Conservation (phyloP, 2,888 invertebrate species). For the Netelia inedita region DNA sequence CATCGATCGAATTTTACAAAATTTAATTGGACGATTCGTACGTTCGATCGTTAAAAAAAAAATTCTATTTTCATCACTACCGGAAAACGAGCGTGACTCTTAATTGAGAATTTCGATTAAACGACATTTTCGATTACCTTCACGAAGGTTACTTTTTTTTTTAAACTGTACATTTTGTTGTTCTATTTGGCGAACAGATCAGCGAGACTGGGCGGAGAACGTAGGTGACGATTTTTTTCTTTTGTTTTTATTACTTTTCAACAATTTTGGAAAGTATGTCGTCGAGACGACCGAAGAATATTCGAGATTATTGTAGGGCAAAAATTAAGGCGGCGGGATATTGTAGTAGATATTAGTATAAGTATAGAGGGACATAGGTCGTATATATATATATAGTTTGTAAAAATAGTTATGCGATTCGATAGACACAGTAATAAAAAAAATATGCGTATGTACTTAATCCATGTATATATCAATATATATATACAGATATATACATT, state of each 20-base stretch:
- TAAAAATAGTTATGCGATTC: too few relatives aligned
- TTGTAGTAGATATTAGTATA: slow-evolving; percentile 39
- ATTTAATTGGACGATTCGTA: not conserved
- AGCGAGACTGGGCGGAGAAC: slow-evolving; percentile 63
- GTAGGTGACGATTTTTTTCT: slow-evolving; percentile 52
- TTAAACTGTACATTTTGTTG: slow-evolving; percentile 20
- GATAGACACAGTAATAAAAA: not conserved
- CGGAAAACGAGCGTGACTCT: slow-evolving; percentile 61
- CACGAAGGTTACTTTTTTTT: slow-evolving; percentile 5
- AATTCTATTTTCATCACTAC: slow-evolving; percentile 33
- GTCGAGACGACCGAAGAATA: slow-evolving; percentile 48
- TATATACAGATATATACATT: slow-evolving; percentile 18
- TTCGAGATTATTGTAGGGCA: slow-evolving; percentile 53
- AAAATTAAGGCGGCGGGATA: slow-evolving; percentile 58
- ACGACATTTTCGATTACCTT: slow-evolving; percentile 6
- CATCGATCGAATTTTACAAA: not conserved
- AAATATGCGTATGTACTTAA: not conserved
- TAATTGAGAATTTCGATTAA: slow-evolving; percentile 28
- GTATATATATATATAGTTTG: slow-evolving; percentile 29
- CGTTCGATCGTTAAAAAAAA: too few relatives aligned
- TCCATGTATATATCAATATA: slow-evolving; percentile 22
- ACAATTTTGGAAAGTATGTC: slow-evolving; percentile 47
- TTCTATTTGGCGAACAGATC: slow-evolving; percentile 46
- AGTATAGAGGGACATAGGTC: slow-evolving; percentile 45
- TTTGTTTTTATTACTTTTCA: slow-evolving; percentile 13